Evolutionary conservation across 2,888 invertebrate species (phyloP), one percentile per base, ranked within the genome.

Genomic region (Pyrochroa serraticornis): DNA sequence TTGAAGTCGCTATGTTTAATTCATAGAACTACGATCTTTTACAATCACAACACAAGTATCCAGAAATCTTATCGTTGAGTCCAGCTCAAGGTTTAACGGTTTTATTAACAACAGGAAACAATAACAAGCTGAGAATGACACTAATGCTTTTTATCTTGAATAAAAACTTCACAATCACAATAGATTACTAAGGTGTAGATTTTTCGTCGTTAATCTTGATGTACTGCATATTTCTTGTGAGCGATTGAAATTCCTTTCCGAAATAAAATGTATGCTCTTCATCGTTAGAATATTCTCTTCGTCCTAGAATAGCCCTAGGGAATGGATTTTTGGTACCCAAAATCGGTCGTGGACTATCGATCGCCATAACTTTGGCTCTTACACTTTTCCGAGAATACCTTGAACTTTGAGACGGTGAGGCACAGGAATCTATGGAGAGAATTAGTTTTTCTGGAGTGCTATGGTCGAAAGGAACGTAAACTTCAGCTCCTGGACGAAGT

Each of bases 401-500:
- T 7, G 59, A 59, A 33, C 59, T 54, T 36, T 59, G 59, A 3
- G 49, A 13, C 7, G 34, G 12, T 6, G 3, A 34, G 30, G 39
- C 10, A 33, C 44, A 45, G 13, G n/a, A 31, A 9, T 7, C 38
- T 38, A 37, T 52, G 1, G n/a, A 10, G 8, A 32, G 13, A 2
- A 31, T 7, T 8, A 13, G 13, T 34, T 51, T 42, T 31, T 10
- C 37, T 9, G 45, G 36, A n/a, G 32, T 37, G 13, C 9, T 12
- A 14, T 47, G 42, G 6, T 41, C 42, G 33, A 51, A 36, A 7
- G 74, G 74, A 7, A 73, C 63, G 54, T 70, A 73, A 6, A 62
- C 62, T 8, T 71, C 73, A 8, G 74, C 74, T 47, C 72, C 72
- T 5, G 74, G 70, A 44, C 74, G 64, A 8, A 73, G 64, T 58